These are phyloP conservation scores for Lysiphlebus fabarum DNA, from an alignment of 1,140 invertebrate genomes.

Conservation along the genomic window DNA sequence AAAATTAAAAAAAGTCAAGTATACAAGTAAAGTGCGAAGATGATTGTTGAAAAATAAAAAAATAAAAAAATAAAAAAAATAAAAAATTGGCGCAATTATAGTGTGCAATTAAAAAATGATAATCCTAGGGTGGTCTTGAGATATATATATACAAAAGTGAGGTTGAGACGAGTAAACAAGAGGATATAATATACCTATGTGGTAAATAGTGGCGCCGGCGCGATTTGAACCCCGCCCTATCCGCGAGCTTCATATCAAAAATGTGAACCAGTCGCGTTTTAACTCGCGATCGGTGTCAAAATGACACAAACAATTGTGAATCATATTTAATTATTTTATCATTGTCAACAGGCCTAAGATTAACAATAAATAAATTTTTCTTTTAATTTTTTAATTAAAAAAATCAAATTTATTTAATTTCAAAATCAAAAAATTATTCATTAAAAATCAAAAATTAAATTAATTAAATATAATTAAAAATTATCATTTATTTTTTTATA, in stretches of 20 bases:
- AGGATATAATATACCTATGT: conserved; percentile 33
- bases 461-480: too few relatives aligned
- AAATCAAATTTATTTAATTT: neutral
- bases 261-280: conserved; percentile 47
- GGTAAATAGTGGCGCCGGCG: conserved; percentile 40
- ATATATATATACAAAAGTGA: conserved; percentile 18
- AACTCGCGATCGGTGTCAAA: conserved; percentile 46
- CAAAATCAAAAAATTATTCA: neutral
- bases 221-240: conserved; percentile 50
- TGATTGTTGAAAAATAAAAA: neutral
- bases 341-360: conserved; percentile 8
- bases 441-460: neutral
- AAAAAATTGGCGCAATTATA: conserved; percentile 42
- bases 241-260: conserved; percentile 41
- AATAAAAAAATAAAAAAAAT: neutral
- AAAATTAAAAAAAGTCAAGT: too few relatives aligned
- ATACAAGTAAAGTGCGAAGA: too few relatives aligned
- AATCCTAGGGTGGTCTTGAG: conserved; percentile 27
- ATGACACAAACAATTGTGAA: conserved; percentile 28
- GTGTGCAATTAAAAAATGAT: conserved; percentile 44
- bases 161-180: conserved; percentile 43
- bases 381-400: neutral
- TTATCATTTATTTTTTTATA: too few relatives aligned
- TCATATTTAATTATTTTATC: conserved; percentile 18
- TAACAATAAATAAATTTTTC: neutral